Evolutionary conservation across 2,888 invertebrate genomes (phyloP).

Genomic region (Drosophila mercatorum): DNA sequence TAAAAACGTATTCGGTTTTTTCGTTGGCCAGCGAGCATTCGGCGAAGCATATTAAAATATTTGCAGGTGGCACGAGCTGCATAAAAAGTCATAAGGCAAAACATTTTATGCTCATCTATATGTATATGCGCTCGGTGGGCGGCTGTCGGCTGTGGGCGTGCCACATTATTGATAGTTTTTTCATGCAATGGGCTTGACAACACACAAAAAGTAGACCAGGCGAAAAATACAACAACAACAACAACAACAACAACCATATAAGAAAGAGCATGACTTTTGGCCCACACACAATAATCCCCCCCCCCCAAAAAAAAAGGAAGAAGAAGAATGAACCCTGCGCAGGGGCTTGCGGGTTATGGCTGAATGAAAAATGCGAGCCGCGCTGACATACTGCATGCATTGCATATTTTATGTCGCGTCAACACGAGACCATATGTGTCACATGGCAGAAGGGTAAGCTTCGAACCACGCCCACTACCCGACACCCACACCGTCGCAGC

Average conservation of each 20-base stretch:
- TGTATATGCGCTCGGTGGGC: constrained; percentile 14
- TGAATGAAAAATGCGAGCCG: constrained; percentile 28
- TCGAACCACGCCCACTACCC: not conserved
- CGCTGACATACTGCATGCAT: constrained; percentile 78
- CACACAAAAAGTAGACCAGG: constrained; percentile 4
- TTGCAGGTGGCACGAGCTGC: constrained; percentile 63
- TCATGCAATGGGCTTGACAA: constrained; percentile 61
- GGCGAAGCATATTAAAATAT: constrained; percentile 76
- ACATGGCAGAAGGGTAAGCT: constrained; percentile 43
- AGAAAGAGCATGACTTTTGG: constrained; percentile 62
- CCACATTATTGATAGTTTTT: constrained; percentile 76
- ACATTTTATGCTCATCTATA: constrained; percentile 61
- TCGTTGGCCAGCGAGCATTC: constrained; percentile 31
- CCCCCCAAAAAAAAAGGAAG: not conserved
- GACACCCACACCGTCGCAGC: not conserved
- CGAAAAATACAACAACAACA: constrained; percentile 19
- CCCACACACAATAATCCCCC: constrained; percentile 3
- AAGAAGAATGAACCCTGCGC: not conserved
- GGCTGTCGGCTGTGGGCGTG: constrained; percentile 48
- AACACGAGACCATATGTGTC: constrained; percentile 78
- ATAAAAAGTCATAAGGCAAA: constrained; percentile 80
- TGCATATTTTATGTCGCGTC: constrained; percentile 79
- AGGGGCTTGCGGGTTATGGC: constrained; percentile 25
- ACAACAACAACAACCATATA: constrained; percentile 20
- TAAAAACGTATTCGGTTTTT: constrained; percentile 4